Base-by-base conservation (phyloP, 2,113 vertebrate species). In the Amblyopsis rosae region DNA sequence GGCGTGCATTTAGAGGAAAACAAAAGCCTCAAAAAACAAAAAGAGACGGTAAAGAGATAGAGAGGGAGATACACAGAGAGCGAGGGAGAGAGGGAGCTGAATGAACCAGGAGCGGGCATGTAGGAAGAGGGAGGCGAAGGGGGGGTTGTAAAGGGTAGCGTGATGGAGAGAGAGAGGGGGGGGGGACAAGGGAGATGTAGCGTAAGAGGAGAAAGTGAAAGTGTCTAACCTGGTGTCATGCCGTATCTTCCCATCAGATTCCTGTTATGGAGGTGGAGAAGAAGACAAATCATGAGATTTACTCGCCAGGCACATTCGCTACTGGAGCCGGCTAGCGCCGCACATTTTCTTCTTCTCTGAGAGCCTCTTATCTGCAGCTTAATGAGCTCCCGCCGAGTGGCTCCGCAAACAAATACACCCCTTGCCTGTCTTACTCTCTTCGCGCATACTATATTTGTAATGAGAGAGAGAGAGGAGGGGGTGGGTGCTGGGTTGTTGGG, bases 161-260 rank as follows among this genome's bases (percentile, higher is more conserved):
- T 13, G 8, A 8, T 4, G 6, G 53, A 58, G 9, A 15, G 56
- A 32, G 19, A 33, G 19, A 58, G 8, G 56, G 46, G 62, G 45
- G 41, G 51, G 45, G 48, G 47, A 19, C 5, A 60, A 46, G 48
- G 26, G 59, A 54, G 80, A 46, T 79, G 72, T 67, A 69, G 80
- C 81, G 76, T 77, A 70, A 33, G 46, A 59, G 54, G 77, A 46
- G 70, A 58, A 81, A 79, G 82, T 83, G 62, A 63, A 82, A 85
- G 82, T 82, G 76, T 69, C 88, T 73, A 76, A 91, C 89, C 88
- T 91, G 1, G 53, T 83, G 80, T 79, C 79, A 79, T 70, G 82
- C 72, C 75, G 84, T 65, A 78, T 82, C 81, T 77, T 75, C 57
- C 86, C 86, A 73, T 88, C 88, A 65, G 76, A 75, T 65, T 88